phyloP scores from a whole-genome alignment of 1,140 invertebrate species.

The Drosophila murphyi region DNA sequence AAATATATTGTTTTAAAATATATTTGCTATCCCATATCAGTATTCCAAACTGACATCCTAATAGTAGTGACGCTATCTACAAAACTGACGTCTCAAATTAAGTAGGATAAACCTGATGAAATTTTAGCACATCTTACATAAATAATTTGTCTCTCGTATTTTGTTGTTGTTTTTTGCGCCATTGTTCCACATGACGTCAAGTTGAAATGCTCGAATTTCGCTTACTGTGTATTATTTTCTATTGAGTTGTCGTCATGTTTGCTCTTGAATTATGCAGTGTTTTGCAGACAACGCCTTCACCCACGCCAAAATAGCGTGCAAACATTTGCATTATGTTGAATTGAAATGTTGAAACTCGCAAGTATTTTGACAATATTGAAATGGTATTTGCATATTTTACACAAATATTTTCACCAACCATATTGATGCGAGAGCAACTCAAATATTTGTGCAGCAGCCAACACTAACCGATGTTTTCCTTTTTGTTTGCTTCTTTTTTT shows the following conservation, averaged over 20 bases:
- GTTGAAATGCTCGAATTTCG: slow-evolving; percentile 20
- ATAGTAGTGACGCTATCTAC: not conserved
- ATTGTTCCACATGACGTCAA: not conserved
- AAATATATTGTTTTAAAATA: too few relatives aligned
- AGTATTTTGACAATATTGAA: slow-evolving; percentile 63
- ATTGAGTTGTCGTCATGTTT: slow-evolving; percentile 56
- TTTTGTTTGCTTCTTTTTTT: not conserved
- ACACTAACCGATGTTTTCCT: not conserved
- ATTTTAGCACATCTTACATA: slow-evolving; percentile 14
- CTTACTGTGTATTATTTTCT: slow-evolving; percentile 21
- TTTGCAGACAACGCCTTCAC: slow-evolving; percentile 5
- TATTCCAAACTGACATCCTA: not conserved
- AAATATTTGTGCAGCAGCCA: slow-evolving; percentile 47
- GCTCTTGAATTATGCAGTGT: slow-evolving; percentile 72
- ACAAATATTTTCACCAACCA: slow-evolving; percentile 22
- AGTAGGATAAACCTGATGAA: not conserved
- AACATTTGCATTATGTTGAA: slow-evolving; percentile 71
- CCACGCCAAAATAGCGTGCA: not conserved
- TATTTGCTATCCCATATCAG: not conserved
- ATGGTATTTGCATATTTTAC: slow-evolving; percentile 64
- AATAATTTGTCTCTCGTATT: not conserved
- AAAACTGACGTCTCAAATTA: not conserved
- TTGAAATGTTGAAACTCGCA: slow-evolving; percentile 29
- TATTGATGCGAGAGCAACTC: slow-evolving; percentile 4
- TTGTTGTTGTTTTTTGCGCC: too few relatives aligned